phyloP scores from a whole-genome alignment of 2,113 vertebrate genomes.

The Toxostoma redivivum region DNA sequence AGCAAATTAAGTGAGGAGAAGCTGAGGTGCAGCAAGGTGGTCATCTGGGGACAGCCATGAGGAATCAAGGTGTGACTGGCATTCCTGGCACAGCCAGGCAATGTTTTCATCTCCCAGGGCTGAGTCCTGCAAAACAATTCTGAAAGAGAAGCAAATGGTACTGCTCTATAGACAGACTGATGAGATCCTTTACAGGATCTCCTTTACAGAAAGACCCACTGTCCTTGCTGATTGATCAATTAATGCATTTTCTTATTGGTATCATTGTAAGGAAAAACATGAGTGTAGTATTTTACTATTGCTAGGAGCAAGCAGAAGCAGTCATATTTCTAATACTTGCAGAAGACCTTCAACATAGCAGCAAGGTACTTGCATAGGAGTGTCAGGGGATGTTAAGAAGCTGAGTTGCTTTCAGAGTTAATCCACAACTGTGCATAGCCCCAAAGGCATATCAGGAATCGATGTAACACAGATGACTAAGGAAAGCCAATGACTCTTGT shows the following conservation, averaged over 20 bases:
- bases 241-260: not conserved
- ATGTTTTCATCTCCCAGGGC: fast-evolving
- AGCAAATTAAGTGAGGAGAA: not conserved
- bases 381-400: too few species aligned
- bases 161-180: not conserved
- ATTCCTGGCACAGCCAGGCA: not conserved
- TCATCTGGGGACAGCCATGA: not conserved
- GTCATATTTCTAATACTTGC: too few species aligned
- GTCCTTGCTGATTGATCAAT: not conserved
- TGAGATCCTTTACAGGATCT: not conserved
- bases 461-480: too few species aligned
- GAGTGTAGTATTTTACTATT: too few species aligned
- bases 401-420: too few species aligned
- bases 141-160: not conserved
- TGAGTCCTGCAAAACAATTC: not conserved
- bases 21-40: not conserved
- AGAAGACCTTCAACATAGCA: too few species aligned
- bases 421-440: too few species aligned
- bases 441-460: too few species aligned
- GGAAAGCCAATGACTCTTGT: too few species aligned
- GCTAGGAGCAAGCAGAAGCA: too few species aligned
- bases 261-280: too few species aligned
- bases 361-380: too few species aligned
- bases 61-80: not conserved
- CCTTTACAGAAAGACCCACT: not conserved